Conservation (phyloP, 64 coral and sea anemone genomes). For the Actinia equina region DNA sequence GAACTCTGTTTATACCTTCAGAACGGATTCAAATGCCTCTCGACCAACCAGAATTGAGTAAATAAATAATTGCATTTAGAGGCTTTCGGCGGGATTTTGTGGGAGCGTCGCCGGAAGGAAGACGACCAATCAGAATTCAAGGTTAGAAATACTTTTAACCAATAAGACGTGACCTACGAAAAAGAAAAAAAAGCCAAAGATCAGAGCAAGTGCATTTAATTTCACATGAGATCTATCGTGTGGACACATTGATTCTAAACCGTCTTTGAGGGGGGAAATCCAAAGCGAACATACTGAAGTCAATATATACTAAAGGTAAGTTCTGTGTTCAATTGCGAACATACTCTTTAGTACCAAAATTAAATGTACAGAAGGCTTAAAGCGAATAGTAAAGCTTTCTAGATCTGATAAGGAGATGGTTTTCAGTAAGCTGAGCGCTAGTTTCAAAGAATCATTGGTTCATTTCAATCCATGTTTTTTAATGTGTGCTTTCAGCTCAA, state of each 20-base stretch:
- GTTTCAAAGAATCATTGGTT: background rate
- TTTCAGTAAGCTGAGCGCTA: background rate
- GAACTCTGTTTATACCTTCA: background rate
- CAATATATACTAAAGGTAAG: background rate
- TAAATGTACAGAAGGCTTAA: background rate
- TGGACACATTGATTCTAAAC: background rate
- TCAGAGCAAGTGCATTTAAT: background rate
- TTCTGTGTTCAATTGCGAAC: too few species aligned
- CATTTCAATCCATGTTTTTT: background rate
- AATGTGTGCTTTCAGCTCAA: background rate
- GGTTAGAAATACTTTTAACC: background rate
- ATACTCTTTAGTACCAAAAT: background rate
- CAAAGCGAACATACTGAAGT: background rate
- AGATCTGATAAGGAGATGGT: background rate
- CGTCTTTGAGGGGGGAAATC: background rate
- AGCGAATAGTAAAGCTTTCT: background rate
- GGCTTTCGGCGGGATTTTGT: conserved; percentile 16
- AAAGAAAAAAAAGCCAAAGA: background rate
- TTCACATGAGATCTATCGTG: background rate
- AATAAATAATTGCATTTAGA: conserved; percentile 7
- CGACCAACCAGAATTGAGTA: background rate
- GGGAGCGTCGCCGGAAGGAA: background rate
- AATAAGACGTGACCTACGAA: background rate
- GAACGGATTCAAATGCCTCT: background rate
- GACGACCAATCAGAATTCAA: background rate